These are phyloP conservation scores for Apodemus speciosus DNA, from an alignment of 2,113 vertebrate genomes.

Conservation along the genomic window DNA sequence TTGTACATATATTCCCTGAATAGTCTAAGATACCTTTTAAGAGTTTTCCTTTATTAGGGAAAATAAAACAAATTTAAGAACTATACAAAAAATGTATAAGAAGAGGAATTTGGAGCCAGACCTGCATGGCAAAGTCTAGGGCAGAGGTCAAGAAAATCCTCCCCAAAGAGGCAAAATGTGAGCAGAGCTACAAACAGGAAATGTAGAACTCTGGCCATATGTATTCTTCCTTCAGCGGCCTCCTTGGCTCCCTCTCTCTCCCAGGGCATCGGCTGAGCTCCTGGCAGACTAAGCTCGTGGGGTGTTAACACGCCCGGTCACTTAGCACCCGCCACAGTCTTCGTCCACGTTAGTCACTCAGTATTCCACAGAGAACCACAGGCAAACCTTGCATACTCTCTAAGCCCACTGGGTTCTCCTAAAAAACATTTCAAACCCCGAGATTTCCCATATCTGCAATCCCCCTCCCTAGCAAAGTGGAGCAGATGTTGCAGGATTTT, in stretches of 20 bases:
- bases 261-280: neutral
- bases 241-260: too few species aligned
- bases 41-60: neutral
- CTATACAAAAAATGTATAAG: neutral
- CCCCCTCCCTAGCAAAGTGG: neutral
- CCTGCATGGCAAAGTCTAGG: neutral
- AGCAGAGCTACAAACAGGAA: neutral
- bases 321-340: neutral
- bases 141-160: slow-evolving; percentile 20
- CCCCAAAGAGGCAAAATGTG: neutral
- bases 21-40: neutral
- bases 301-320: neutral
- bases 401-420: neutral
- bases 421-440: neutral
- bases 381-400: neutral
- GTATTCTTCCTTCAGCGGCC: too few species aligned
- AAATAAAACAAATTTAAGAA: slow-evolving; percentile 52
- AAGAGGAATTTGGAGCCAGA: neutral
- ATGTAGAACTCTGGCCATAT: neutral
- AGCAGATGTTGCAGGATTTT: neutral
- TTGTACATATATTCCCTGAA: neutral
- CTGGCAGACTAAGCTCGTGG: neutral
- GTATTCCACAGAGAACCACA: neutral
- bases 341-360: neutral
- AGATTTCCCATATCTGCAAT: too few species aligned